Evolutionary conservation across 2,113 vertebrate genomes (phyloP).

Genomic region (Tragelaphus imberbis): DNA sequence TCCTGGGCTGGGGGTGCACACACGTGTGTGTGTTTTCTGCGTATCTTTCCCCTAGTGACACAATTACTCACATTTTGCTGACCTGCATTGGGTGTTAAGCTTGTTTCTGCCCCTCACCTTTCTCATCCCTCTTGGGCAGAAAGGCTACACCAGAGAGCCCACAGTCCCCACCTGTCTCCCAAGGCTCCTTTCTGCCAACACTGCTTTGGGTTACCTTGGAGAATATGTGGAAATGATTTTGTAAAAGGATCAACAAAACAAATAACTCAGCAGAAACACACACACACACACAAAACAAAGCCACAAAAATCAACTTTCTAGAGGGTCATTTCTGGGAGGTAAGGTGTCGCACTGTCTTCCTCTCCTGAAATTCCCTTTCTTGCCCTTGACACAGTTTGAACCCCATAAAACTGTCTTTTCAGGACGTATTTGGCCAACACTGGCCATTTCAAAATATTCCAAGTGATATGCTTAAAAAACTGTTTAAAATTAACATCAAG

Average conservation of each 20-base stretch:
- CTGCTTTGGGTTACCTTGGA: neutral
- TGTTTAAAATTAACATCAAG: neutral
- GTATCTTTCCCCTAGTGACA: neutral
- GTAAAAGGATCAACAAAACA: neutral
- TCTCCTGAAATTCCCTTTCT: neutral
- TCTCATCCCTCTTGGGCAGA: neutral
- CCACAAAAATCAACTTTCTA: neutral
- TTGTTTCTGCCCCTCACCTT: neutral
- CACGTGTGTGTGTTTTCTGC: accelerated
- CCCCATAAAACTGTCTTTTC: neutral
- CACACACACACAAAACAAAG: neutral
- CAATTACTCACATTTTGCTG: neutral
- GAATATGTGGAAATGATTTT: neutral
- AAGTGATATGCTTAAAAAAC: neutral
- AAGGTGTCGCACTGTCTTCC: accelerated
- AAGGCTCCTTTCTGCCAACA: neutral
- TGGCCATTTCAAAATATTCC: neutral
- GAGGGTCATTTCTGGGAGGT: neutral
- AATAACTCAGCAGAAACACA: neutral
- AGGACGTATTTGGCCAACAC: neutral
- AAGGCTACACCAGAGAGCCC: neutral
- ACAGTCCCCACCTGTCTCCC: accelerated
- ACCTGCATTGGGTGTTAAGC: neutral
- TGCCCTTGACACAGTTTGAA: neutral
- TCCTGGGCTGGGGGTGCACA: neutral